Base-by-base conservation (phyloP, 1,140 invertebrate genomes). In the Dendrolimus kikuchii region DNA sequence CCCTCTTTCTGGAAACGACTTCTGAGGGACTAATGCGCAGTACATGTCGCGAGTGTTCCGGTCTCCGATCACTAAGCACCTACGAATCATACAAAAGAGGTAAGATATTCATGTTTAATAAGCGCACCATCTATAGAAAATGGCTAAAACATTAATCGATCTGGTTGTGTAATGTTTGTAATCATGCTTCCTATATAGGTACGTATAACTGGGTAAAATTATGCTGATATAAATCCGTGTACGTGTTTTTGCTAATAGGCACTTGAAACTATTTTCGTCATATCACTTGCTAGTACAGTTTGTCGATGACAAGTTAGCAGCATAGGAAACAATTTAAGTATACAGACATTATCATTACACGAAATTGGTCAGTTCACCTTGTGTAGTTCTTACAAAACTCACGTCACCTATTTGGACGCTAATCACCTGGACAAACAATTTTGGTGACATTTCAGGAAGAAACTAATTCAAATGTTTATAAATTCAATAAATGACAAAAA, bases 21-120 rank as follows among this genome's bases (percentile, higher is more conserved):
- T 70, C 61, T 66, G 55, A 75, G 68, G 70, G 66, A 57, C 60
- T 70, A 69, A 75, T 78, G 76, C 81, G 79, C 77, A 81, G 64
- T 76, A 62, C 48, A 53, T 59, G 59, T 9, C 76, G 79, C 74
- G 81, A 74, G 79, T 82, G 77, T 56, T 57, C 59, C 53, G 38
- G 51, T 44, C 55, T 47, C 64, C 42, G 51, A 41, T 2, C 51
- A 39, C 43, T 55, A 46, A n/a, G 48, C 51, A 42, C 53, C 54
- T 46, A 23, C 40, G 49, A 51, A 45, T 48, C 56, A 7, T 23
- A 41, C 40, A 37, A 36, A 6, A 9, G 64, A 72, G 73, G 68
- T 75, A 74, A 72, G 23, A 52, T 7, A 42, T 6, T 9, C 37
- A 46, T 46, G 46, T 46, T 23, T 23, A 23, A 23, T 23, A 23